These are phyloP conservation scores for Heliconius cydno DNA, from an alignment of 2,888 invertebrate genomes.

Conservation along the genomic window DNA sequence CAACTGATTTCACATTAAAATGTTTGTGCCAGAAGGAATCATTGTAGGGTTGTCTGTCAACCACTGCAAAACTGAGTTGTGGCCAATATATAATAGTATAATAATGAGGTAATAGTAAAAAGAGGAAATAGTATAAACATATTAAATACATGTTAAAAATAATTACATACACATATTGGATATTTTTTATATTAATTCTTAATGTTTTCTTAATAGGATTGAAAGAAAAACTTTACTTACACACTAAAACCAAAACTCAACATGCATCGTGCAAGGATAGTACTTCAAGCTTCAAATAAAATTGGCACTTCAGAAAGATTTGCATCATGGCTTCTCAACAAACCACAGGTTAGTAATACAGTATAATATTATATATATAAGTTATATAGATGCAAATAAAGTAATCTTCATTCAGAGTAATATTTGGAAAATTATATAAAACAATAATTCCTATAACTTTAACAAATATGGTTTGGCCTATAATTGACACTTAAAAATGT, in stretches of 20 bases:
- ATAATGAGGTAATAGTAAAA: neutral
- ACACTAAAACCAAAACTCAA: neutral
- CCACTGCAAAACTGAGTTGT: no score
- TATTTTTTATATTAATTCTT: neutral
- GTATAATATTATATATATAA: neutral
- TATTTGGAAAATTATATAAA: neutral
- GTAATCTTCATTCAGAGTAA: neutral
- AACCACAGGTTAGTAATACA: constrained; percentile 70
- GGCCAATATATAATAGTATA: neutral
- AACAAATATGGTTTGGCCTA: neutral
- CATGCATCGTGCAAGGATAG: constrained; percentile 93
- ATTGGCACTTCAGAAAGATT: constrained; percentile 87
- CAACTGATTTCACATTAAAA: no score
- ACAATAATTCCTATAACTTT: neutral
- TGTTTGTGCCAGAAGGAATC: no score
- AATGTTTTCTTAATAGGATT: constrained; percentile 9
- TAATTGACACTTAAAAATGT: no score
- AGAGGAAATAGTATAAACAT: no score
- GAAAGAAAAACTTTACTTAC: neutral
- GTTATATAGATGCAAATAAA: neutral
- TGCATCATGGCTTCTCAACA: constrained; percentile 90
- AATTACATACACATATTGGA: neutral
- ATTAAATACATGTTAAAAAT: neutral
- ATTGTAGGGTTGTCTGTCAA: no score
- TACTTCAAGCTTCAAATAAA: constrained; percentile 86